Evolutionary conservation across 2,797 vertebrate species (phyloP), one percentile per base, ranked within the genome.

Genomic region (Alosa sapidissima): DNA sequence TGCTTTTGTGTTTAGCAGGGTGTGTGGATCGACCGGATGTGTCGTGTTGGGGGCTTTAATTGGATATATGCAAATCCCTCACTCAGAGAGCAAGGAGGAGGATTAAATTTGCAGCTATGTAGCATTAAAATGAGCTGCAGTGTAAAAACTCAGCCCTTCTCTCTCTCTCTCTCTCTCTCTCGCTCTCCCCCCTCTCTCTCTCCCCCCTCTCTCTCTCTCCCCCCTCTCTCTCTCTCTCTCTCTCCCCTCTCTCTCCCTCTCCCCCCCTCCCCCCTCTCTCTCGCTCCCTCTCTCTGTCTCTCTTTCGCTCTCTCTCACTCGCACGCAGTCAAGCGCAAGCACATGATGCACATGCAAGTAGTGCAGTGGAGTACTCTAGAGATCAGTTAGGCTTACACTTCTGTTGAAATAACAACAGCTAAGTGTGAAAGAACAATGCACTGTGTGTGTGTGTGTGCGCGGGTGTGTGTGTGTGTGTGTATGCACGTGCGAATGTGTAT

Each of bases 31-130:
- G 68, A 75, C 68, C 36, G 33, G 68, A 75, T 91, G 90, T 52
- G 89, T 87, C 47, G 89, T 87, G 91, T 84, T 92, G 87, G 36
- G 84, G 85, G 88, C 72, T 91, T 92, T 93, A 94, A 94, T 93
- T 92, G 90, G 93, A 94, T 92, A 90, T 93, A 94, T 93, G 93
- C 90, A 93, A 94, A 94, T 94, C 88, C 54, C 24, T 86, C 87
- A 72, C 87, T 58, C 81, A 91, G 89, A 88, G 81, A 85, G 87
- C 82, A 84, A 83, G 68, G 68, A 75, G 33, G 68, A 36, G 68
- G 68, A 75, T 75, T 75, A 75, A 45, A 75, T 75, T 75, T 75
- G 16, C 68, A 75, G 14, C 83, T 4, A 83, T 83, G 82, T 75
- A 9, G 49, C 65, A 86, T 58, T 58, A 81, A 55, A 54, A 48